phyloP scores from a whole-genome alignment of 2,113 vertebrate species.

The Brachyistius frenatus region DNA sequence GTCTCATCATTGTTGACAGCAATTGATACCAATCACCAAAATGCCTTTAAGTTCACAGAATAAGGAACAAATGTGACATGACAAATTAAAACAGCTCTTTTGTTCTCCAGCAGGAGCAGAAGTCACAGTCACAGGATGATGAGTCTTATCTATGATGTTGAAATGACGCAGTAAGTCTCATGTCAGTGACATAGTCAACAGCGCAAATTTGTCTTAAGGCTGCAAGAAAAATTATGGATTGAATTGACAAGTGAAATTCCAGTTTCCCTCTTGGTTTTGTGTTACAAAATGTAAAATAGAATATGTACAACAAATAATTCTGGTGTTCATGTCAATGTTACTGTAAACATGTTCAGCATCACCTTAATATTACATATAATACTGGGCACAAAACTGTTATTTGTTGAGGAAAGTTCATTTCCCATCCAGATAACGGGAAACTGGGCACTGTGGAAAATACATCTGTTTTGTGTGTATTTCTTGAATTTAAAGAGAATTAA shows the following conservation, averaged over 20 bases:
- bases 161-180: not conserved
- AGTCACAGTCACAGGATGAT: slow-evolving; percentile 30
- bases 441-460: not conserved
- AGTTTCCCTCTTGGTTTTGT: not conserved
- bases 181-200: not conserved
- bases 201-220: not conserved
- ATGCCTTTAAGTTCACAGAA: not conserved
- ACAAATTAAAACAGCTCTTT: not conserved
- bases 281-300: not conserved
- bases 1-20: not conserved
- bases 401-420: too few relatives aligned
- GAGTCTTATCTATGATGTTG: slow-evolving; percentile 9
- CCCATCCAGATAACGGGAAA: not conserved
- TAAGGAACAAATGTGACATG: not conserved
- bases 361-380: not conserved
- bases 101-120: slow-evolving; percentile 46
- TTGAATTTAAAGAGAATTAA: not conserved
- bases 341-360: not conserved
- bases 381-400: too few relatives aligned
- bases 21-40: not conserved
- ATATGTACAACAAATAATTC: not conserved
- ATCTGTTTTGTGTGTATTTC: not conserved
- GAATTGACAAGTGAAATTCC: not conserved
- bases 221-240: not conserved
- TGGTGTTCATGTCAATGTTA: not conserved